phyloP scores from a whole-genome alignment of 2,113 vertebrate genomes.

The Atherinomorus stipes region DNA sequence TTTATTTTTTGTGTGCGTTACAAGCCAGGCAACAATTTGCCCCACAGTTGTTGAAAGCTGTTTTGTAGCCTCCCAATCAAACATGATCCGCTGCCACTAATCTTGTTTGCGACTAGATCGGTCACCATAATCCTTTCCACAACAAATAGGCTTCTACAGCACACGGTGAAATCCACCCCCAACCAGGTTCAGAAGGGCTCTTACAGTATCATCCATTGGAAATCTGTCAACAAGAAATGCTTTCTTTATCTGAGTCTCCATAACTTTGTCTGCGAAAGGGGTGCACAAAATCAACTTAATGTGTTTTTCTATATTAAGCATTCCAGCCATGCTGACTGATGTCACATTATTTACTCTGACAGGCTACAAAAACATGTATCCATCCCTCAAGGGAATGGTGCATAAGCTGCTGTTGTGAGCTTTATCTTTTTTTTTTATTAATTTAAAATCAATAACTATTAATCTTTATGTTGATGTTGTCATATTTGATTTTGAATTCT shows the following conservation, averaged over 20 bases:
- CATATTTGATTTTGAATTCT: not conserved
- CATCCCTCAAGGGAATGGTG: slow-evolving; percentile 51
- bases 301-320: slow-evolving; percentile 1
- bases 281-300: not conserved
- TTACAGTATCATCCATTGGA: slow-evolving; percentile 18
- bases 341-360: slow-evolving; percentile 19
- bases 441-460: slow-evolving; percentile 19
- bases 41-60: slow-evolving; percentile 66
- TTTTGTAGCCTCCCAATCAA: slow-evolving; percentile 79
- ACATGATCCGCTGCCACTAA: slow-evolving; percentile 80
- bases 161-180: slow-evolving; percentile 61
- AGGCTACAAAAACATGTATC: slow-evolving; percentile 39
- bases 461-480: not conserved
- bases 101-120: slow-evolving; percentile 80
- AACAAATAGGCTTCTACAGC: slow-evolving; percentile 66
- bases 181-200: slow-evolving; percentile 37
- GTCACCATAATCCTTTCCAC: slow-evolving; percentile 76
- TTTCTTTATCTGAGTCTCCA: not conserved
- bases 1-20: slow-evolving; percentile 42
- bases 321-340: not conserved
- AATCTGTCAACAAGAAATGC: slow-evolving; percentile 39
- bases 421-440: slow-evolving; percentile 11
- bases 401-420: slow-evolving; percentile 50
- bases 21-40: slow-evolving; percentile 56
- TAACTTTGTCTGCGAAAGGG: slow-evolving; percentile 16